Evolutionary conservation across 2,113 vertebrate species (phyloP).

Genomic region (Myodes glareolus): DNA sequence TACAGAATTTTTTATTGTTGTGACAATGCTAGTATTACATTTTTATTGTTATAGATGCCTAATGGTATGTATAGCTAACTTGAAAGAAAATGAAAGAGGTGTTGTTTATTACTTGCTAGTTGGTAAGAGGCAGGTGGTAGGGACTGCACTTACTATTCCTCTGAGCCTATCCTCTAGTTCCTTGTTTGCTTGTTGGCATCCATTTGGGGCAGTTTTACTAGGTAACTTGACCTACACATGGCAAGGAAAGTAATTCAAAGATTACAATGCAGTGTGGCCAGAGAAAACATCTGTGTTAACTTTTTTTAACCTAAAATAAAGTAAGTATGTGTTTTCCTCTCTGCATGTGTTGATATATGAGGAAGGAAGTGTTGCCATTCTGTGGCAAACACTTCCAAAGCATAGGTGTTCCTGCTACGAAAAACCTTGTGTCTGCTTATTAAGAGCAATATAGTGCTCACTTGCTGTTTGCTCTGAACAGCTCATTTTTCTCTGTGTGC

Average conservation of each 20-base stretch:
- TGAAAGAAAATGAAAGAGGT: not conserved
- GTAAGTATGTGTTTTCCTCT: not conserved
- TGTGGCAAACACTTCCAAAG: not conserved
- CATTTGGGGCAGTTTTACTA: not conserved
- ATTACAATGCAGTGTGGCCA: too few species aligned
- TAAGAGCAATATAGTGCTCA: not conserved
- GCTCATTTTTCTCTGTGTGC: not conserved
- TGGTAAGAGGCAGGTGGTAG: not conserved
- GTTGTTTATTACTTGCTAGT: not conserved
- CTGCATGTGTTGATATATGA: not conserved
- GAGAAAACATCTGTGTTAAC: not conserved
- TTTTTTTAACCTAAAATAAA: not conserved
- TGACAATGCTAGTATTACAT: not conserved
- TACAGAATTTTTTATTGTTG: not conserved
- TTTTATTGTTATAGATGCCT: not conserved
- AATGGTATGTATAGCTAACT: not conserved
- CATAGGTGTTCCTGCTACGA: not conserved
- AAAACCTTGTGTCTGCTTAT: not conserved
- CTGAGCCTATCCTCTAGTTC: not conserved
- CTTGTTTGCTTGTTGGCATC: not conserved
- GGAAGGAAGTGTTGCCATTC: too few species aligned
- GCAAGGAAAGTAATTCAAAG: not conserved
- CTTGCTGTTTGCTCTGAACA: not conserved
- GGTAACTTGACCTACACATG: not conserved
- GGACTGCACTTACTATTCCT: not conserved